Base-by-base conservation (phyloP, 2,888 invertebrate species). In the Neoaliturus tenellus region DNA sequence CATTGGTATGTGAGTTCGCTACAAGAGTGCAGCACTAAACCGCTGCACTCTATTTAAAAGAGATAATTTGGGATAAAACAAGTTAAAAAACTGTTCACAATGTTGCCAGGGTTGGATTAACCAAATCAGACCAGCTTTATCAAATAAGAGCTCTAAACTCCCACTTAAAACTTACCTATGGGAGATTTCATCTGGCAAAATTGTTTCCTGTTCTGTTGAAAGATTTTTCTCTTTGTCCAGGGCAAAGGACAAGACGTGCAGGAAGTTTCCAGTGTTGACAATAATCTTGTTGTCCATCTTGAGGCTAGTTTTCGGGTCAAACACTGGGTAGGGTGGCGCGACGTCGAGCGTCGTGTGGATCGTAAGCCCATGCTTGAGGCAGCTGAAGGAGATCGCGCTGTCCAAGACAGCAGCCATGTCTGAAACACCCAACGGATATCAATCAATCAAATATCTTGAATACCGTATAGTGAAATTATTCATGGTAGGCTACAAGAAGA, bases 321-420 rank as follows among this genome's bases (percentile, higher is more conserved):
- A 96, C 90, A 93, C 93, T 33, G 96, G 97, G 88, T 95, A 96
- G 78, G 97, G 96, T 67, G 96, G 94, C n/a, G 96, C 96, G 88
- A 97, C 95, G 89, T 97, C 96, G 90, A 98, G 97, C 89, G 96
- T 96, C 87, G 97, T 97, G 91, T 98, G 98, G 86, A 98, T 94
- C 71, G 98, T 97, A 87, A 98, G 95, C 89, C 98, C 97, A 90
- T 98, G 98, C 89, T 95, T 95, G 83, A 97, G 91, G 90, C 98
- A 98, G 87, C 95, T 90, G 35, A 88, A 82, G 28, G 87, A 84
- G 10, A 94, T 93, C 88, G 94, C 94, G 85, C 91, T 90, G 86
- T 92, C 92, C 91, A 92, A 92, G 85, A 91, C 91, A n/a, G 91
- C 92, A 51, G 91, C 92, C 80, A 92, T 89, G 87, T 92, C 92